A percentile compares a stretch with the other conserved stretches of the same genome.
Conservation (phyloP, 2,113 vertebrate species). For the Microtus ochrogaster region DNA sequence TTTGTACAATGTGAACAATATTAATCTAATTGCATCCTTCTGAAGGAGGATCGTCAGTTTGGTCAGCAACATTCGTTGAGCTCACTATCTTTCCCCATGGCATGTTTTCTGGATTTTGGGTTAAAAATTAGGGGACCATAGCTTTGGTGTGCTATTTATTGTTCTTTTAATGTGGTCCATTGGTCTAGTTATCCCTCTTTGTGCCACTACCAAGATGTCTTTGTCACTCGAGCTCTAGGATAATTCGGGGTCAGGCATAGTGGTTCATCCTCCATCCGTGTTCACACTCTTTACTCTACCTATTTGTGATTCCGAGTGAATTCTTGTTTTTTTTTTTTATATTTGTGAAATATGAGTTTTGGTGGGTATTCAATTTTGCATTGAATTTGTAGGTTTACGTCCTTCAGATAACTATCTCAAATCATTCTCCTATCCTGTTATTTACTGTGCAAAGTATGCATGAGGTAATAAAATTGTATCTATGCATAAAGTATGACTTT, state of each 20-base stretch:
- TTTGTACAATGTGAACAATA: not conserved
- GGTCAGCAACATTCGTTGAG: not conserved
- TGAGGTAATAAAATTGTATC: not conserved
- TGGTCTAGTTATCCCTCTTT: not conserved
- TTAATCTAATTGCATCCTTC: too few species aligned
- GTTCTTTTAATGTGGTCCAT: not conserved
- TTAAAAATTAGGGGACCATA: not conserved
- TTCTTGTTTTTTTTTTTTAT: not conserved
- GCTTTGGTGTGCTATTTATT: not conserved
- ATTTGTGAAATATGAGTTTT: not conserved
- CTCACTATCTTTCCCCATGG: not conserved
- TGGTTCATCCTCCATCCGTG: not conserved
- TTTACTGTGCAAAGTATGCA: not conserved
- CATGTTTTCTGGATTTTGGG: not conserved
- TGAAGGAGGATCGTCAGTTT: not conserved
- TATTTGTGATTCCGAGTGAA: not conserved
- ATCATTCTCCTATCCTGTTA: not conserved
- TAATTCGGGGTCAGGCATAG: not conserved
- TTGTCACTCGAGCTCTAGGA: not conserved
- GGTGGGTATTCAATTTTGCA: not conserved
- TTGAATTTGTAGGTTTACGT: not conserved
- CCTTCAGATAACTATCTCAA: not conserved
- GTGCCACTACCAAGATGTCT: too few species aligned
- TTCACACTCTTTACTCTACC: not conserved
- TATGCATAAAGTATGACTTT: not conserved